Evolutionary conservation across 2,888 invertebrate genomes (phyloP), one percentile per base, ranked within the genome.

Genomic region (Philereme transversata): DNA sequence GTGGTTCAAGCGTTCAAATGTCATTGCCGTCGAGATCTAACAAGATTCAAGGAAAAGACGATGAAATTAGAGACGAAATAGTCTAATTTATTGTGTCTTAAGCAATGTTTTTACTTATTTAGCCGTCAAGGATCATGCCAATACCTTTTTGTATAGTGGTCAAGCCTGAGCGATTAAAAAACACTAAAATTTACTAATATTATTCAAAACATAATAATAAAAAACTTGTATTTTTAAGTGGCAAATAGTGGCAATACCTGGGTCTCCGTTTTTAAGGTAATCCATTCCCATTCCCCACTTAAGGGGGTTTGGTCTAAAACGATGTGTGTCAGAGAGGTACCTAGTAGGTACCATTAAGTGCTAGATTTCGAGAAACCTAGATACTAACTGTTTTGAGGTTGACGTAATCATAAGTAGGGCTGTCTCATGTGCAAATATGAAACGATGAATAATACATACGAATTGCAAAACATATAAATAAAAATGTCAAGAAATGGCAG

Each of bases 351-450:
- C 53, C 58, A 56, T 22, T 22, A 22, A 22, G 22, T 22, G 51
- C 62, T 60, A 87, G 88, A 86, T 88, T 88, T 87, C 82, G 75
- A 73, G 68, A 79, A 81, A 82, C 78, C 80, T 69, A 75, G 77
- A 74, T 77, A 74, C 70, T 58, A 56, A 70, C 69, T 67, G 63
- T 74, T 75, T 73, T 74, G 64, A 64, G 61, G 68, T 58, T 80
- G 79, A 79, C 78, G 81, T 77, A 71, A 78, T 61, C 72, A 34
- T 22, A 56, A 51, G 3, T 51, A 69, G 68, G 67, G 66, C 44
- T 62, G 67, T 48, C 34, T 43, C 58, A n/a, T n/a, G 40, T 0
- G n/a, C 8, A 6, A 40, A 8, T 5, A 40, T 40, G 40, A 40
- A 40, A 0, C 22, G 6, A 10, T 11, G 35, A 51, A 22, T 46